Percentiles rank a stretch among this genome's conserved stretches.
Conservation (phyloP, 2,113 vertebrate genomes). For the Cisticola juncidis region DNA sequence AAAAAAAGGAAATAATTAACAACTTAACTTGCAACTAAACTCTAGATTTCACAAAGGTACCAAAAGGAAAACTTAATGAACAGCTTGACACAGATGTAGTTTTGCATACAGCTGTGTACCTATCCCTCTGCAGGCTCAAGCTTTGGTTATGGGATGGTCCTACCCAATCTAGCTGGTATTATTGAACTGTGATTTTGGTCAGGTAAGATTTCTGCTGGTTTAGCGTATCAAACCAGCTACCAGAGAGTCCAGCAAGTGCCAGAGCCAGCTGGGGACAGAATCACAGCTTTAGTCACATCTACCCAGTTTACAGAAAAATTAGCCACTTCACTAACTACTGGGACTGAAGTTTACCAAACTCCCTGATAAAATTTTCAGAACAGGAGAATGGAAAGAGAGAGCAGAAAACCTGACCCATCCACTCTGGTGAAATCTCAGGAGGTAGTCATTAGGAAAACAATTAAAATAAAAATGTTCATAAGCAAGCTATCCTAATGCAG, state of each 20-base stretch:
- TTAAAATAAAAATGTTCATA: neutral
- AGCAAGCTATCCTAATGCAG: neutral
- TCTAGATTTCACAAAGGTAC: neutral
- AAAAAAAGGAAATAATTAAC: neutral
- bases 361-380: neutral
- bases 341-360: neutral
- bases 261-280: neutral
- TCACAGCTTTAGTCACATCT: neutral
- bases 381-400: neutral
- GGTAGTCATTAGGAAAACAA: neutral
- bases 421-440: neutral
- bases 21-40: neutral
- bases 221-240: neutral
- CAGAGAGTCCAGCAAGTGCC: neutral
- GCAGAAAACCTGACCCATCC: neutral
- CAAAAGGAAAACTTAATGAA: neutral
- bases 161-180: neutral
- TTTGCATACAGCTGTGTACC: neutral
- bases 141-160: neutral
- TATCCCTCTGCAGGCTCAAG: neutral
- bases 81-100: neutral
- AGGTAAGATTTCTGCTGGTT: neutral
- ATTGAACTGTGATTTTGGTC: neutral
- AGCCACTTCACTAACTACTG: neutral
- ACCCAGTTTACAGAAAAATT: neutral